Conservation (phyloP, 1,140 invertebrate species). For the Helicorthomorpha holstii region DNA sequence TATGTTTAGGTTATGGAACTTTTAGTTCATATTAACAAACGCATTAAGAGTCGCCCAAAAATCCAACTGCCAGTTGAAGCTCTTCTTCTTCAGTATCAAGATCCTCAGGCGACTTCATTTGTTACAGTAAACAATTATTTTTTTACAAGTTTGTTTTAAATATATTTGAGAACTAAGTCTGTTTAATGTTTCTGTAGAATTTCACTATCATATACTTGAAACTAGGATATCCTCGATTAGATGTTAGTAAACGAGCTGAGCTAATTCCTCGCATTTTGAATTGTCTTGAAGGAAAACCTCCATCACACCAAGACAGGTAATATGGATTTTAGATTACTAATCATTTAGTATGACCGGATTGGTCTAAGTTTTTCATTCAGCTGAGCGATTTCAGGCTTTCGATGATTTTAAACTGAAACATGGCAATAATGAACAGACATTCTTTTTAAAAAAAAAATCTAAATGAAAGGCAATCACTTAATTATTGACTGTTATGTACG, state of each 20-base stretch:
- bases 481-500: too few relatives aligned
- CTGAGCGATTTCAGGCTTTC: too few relatives aligned
- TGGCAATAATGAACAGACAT: too few relatives aligned
- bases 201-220: conserved; percentile 88
- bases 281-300: conserved; percentile 59
- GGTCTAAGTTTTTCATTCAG: too few relatives aligned
- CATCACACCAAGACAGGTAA: conserved; percentile 71
- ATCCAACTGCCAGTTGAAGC: conserved; percentile 76
- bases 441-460: too few relatives aligned
- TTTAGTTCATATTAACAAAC: conserved; percentile 78
- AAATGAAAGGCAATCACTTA: too few relatives aligned
- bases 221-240: conserved; percentile 68
- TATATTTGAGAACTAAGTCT: not conserved
- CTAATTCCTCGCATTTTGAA: conserved; percentile 56
- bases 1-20: conserved; percentile 65
- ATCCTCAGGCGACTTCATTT: conserved; percentile 58
- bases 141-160: conserved; percentile 1
- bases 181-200: conserved; percentile 46
- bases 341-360: too few relatives aligned
- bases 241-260: conserved; percentile 51
- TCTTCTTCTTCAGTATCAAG: conserved; percentile 60
- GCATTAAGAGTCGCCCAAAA: conserved; percentile 61
- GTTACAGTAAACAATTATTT: conserved; percentile 42
- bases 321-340: not conserved
- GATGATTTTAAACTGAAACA: too few relatives aligned